phyloP scores from a whole-genome alignment of 2,797 vertebrate species.

The Ctenochaetus hawaiiensis region DNA sequence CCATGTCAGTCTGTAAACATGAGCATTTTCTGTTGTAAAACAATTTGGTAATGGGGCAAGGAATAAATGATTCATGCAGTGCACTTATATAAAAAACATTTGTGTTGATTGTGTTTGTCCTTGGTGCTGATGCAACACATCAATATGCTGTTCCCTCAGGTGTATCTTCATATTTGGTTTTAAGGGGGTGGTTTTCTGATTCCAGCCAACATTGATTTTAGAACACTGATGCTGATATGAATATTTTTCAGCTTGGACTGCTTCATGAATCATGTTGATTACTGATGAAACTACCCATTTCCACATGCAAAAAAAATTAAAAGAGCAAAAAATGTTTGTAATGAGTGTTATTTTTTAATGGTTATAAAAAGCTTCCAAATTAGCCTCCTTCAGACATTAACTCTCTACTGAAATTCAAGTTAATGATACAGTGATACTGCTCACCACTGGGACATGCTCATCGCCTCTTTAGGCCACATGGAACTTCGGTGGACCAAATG shows the following conservation, averaged over 20 bases:
- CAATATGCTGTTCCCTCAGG: constrained; percentile 15
- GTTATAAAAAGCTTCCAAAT: neutral
- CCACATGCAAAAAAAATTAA: neutral
- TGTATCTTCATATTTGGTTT: constrained; percentile 8
- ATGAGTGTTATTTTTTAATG: neutral
- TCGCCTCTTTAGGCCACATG: constrained; percentile 14
- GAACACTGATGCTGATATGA: neutral
- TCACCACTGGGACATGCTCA: constrained; percentile 11
- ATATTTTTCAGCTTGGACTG: neutral
- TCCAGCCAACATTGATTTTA: constrained; percentile 14
- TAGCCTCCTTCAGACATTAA: neutral
- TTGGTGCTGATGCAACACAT: constrained; percentile 15
- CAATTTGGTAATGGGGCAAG: neutral
- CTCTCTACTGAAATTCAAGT: constrained; percentile 5
- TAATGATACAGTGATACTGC: constrained; percentile 16
- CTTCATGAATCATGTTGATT: neutral
- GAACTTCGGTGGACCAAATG: constrained; percentile 28
- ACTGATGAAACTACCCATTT: neutral
- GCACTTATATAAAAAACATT: neutral
- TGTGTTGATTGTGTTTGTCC: constrained; percentile 1
- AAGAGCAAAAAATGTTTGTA: neutral
- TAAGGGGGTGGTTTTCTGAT: constrained; percentile 5
- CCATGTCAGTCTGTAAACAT: constrained; percentile 5
- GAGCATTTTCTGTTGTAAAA: neutral
- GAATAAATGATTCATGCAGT: neutral